phyloP scores from a whole-genome alignment of 2,113 vertebrate species.

The Odobenus rosmarus region DNA sequence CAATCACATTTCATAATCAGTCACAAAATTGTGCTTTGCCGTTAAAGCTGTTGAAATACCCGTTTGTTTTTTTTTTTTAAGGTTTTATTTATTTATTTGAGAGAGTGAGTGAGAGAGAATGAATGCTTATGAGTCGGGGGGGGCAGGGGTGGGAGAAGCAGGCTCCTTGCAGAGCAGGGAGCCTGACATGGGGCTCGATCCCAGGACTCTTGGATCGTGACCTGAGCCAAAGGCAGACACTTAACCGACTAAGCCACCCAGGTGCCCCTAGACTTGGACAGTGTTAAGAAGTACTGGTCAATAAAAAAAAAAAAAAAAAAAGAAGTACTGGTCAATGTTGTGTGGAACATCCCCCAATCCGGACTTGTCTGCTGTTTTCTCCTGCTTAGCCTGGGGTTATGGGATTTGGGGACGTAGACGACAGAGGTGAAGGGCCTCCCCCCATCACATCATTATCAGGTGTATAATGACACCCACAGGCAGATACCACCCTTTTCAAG shows the following conservation, averaged over 20 bases:
- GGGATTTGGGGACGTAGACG: not conserved
- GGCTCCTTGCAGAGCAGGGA: too few relatives aligned
- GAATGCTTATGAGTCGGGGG: too few relatives aligned
- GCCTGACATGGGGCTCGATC: too few relatives aligned
- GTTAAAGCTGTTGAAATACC: not conserved
- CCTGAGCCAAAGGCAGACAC: too few relatives aligned
- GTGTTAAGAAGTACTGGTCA: not conserved
- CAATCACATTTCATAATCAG: not conserved
- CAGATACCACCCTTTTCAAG: not conserved
- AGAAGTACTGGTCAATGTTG: not conserved
- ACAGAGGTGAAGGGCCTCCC: too few relatives aligned
- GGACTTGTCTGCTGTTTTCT: not conserved
- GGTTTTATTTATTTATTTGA: not conserved
- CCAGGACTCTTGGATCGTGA: too few relatives aligned
- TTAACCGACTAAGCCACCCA: too few relatives aligned
- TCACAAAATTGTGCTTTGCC: not conserved
- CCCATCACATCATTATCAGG: fast-evolving
- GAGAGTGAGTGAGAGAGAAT: too few relatives aligned
- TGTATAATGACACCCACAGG: not conserved
- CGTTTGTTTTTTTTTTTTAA: not conserved
- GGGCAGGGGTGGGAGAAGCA: too few relatives aligned
- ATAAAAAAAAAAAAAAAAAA: too few relatives aligned
- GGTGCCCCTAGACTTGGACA: too few relatives aligned
- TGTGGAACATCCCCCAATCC: not conserved
- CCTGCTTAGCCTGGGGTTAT: not conserved